Evolutionary conservation across 2,797 vertebrate species (phyloP).

Genomic region (Microctenopoma lineatum): DNA sequence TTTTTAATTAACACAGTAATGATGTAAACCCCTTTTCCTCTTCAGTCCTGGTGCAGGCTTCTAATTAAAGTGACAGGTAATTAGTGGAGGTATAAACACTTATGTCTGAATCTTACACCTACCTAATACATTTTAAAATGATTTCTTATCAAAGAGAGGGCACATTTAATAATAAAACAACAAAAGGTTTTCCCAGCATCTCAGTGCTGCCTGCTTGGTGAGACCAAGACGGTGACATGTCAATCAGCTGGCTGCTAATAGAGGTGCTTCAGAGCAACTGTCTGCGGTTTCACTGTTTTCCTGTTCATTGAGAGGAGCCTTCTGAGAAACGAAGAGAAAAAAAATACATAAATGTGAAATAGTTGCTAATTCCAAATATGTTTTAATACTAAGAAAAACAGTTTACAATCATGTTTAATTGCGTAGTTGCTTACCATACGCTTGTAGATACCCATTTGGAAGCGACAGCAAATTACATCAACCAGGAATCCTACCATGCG

Average conservation of each 20-base stretch:
- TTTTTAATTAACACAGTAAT: constrained; percentile 1
- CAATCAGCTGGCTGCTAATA: neutral
- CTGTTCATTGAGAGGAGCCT: constrained; percentile 29
- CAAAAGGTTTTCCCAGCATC: constrained; percentile 55
- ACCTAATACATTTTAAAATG: constrained; percentile 3
- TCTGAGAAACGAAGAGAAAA: constrained; percentile 19
- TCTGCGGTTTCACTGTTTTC: constrained; percentile 11
- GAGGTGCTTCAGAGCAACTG: neutral
- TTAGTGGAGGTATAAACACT: constrained; percentile 17
- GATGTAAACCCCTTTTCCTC: neutral
- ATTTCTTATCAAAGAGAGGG: constrained; percentile 11
- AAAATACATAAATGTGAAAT: no score
- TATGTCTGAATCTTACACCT: neutral
- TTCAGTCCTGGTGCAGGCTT: neutral
- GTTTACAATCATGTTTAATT: neutral
- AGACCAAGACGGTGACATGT: neutral
- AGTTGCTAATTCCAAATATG: neutral
- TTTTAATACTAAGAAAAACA: neutral
- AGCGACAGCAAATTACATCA: constrained; percentile 94
- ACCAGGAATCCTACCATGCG: constrained; percentile 90
- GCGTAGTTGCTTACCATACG: constrained; percentile 71
- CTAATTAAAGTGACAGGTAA: constrained; percentile 20
- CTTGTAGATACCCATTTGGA: constrained; percentile 89
- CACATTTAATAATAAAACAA: constrained; percentile 24
- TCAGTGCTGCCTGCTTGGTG: constrained; percentile 15